Base-by-base conservation (phyloP, 2,888 invertebrate genomes). In the Hirtodrosophila cameraria region DNA sequence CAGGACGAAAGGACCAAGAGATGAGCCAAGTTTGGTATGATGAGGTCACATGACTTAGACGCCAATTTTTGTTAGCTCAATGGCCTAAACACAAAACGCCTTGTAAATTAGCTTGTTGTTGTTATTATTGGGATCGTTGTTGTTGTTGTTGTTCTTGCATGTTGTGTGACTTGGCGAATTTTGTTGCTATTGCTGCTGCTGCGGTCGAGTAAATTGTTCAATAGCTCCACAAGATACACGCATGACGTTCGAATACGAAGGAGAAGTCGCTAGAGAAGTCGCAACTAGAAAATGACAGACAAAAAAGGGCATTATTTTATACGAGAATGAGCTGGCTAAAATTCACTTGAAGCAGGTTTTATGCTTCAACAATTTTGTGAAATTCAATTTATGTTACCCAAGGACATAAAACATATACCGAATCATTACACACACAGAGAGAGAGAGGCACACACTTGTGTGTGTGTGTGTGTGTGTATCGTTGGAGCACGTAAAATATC, bases 341-440 rank as follows among this genome's bases (percentile, higher is more conserved):
- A 78, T 86, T 89, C 82, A 85, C 83, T 80, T 86, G 69, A 80
- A 88, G 88, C 89, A 78, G 88, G 89, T 89, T 88, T 89, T 84
- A 88, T 89, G 88, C 89, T 87, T 80, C 86, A 89, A 82, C 88
- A 88, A 88, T 86, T 88, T 88, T 88, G 74, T 88, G 88, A 89
- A 89, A 89, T 89, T 88, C 88, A 88, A 88, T 88, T 89, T 89
- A 88, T 85, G 79, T 79, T 76, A 76, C 76, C 87, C 83, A 75
- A 80, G 87, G 86, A 85, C 86, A 79, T 75, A 83, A 83, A 83
- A 83, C 77, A 86, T 76, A 85, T 66, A 85, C 79, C 72, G 82
- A 79, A 79, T 79, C 79, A 79, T 79, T 79, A 84, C 85, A 77
- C 78, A 80, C 75, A 58, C 23, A 0, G 33, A 20, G 41, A 15